A percentile compares a stretch with the other conserved stretches of the same genome.
phyloP scores from a whole-genome alignment of 2,113 vertebrate species.

The Gambusia holbrooki region DNA sequence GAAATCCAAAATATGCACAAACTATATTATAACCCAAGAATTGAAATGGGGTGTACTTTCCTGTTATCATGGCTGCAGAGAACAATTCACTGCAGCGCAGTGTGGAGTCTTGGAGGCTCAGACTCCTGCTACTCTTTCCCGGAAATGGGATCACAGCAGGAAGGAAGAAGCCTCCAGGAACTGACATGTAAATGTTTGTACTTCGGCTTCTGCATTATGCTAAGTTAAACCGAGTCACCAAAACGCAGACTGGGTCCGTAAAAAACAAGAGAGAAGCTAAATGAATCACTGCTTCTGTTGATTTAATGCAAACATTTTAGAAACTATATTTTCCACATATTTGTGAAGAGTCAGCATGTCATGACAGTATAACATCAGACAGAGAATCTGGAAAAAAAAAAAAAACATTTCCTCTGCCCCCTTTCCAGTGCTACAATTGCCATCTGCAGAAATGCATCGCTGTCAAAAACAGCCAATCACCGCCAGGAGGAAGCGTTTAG shows the following conservation, averaged over 20 bases:
- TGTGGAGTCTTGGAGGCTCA: slow-evolving; percentile 7
- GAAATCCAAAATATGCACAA: no score
- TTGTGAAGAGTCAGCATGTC: no score
- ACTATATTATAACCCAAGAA: no score
- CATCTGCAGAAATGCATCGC: no score
- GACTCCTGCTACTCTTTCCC: slow-evolving; percentile 23
- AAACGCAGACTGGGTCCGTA: slow-evolving; percentile 37
- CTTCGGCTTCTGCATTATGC: slow-evolving; percentile 48
- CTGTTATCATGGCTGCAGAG: not conserved
- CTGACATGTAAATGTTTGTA: slow-evolving; percentile 66
- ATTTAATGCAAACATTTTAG: slow-evolving; percentile 5
- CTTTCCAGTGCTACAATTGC: no score
- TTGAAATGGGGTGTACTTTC: no score
- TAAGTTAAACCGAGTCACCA: slow-evolving; percentile 62
- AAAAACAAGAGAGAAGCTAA: slow-evolving; percentile 47
- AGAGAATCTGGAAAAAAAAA: no score
- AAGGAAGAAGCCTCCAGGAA: slow-evolving; percentile 42
- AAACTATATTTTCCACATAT: no score
- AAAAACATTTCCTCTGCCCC: no score
- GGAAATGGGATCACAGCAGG: slow-evolving; percentile 33
- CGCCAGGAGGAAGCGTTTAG: no score
- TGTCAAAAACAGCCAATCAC: no score
- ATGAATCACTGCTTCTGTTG: slow-evolving; percentile 40
- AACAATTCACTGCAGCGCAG: not conserved
- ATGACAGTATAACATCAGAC: no score